These are phyloP conservation scores for Phoeniculus purpureus DNA, from an alignment of 2,797 vertebrate species.

Conservation along the genomic window DNA sequence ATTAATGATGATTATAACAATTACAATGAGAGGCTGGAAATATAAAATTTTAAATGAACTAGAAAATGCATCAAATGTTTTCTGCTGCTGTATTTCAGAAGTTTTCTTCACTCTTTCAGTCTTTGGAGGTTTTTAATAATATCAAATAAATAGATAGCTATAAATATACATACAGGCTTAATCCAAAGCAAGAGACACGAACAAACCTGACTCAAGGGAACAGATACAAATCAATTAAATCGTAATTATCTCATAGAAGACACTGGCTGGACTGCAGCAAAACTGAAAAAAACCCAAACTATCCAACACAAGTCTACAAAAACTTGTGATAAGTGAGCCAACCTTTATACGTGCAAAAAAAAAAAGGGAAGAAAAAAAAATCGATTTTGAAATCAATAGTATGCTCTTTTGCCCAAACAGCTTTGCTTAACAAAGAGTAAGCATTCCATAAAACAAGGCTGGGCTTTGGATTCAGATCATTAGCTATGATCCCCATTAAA, in stretches of 20 bases:
- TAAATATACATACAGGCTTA: background rate
- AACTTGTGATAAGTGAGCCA: conserved; percentile 68
- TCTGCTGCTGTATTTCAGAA: conserved; percentile 50
- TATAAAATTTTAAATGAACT: conserved; percentile 72
- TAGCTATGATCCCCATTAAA: conserved; percentile 73
- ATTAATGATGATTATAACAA: conserved; percentile 78
- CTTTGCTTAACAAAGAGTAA: conserved; percentile 79
- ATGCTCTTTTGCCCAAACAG: conserved; percentile 70
- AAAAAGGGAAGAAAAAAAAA: conserved; percentile 70
- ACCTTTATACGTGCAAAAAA: conserved; percentile 47
- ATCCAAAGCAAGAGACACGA: background rate
- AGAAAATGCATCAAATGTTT: conserved; percentile 68
- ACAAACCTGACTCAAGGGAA: background rate
- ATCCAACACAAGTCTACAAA: conserved; percentile 30
- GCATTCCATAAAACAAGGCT: conserved; percentile 74
- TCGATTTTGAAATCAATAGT: conserved; percentile 77
- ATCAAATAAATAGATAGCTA: background rate
- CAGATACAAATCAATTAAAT: background rate
- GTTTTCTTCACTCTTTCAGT: conserved; percentile 32
- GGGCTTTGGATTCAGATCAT: conserved; percentile 76
- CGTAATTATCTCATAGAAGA: background rate
- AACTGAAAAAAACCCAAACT: background rate
- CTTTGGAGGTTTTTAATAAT: conserved; percentile 18
- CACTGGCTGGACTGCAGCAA: conserved; percentile 6
- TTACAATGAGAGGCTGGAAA: conserved; percentile 67